A percentile compares a stretch with the other conserved stretches of the same genome.
Evolutionary conservation across 2,888 invertebrate genomes (phyloP).

Genomic region (Gymnosoma rotundatum): DNA sequence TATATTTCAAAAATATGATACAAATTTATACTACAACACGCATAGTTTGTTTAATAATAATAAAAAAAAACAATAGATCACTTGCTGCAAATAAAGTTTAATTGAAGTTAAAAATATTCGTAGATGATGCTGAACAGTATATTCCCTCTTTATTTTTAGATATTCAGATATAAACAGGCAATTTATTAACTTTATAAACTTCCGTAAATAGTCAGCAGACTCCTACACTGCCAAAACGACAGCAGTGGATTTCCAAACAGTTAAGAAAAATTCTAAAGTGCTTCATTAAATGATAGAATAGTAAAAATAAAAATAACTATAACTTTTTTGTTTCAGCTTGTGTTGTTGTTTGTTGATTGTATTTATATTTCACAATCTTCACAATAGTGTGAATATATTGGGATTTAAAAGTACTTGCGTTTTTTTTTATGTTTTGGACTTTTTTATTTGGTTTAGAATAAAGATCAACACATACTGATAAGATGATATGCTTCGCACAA

Average conservation of each 20-base stretch:
- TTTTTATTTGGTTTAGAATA: conserved; percentile 32
- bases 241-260: background rate
- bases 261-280: conserved; percentile 34
- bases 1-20: conserved; percentile 3
- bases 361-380: background rate
- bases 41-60: background rate
- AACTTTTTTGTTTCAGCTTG: conserved; percentile 20
- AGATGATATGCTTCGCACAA: conserved; percentile 54
- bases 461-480: conserved; percentile 62
- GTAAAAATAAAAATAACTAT: no score
- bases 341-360: no score
- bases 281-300: conserved; percentile 55
- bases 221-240: conserved; percentile 44
- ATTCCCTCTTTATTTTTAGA: background rate
- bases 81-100: conserved; percentile 29
- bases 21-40: conserved; percentile 25
- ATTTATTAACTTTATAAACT: conserved; percentile 46
- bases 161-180: conserved; percentile 27
- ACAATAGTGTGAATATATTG: conserved; percentile 1
- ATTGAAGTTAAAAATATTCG: background rate
- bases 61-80: conserved; percentile 32
- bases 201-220: conserved; percentile 54
- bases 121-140: background rate
- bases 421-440: conserved; percentile 8
- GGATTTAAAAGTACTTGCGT: conserved; percentile 55